phyloP scores from a whole-genome alignment of 1,140 invertebrate genomes.

The Heliothis virescens region DNA sequence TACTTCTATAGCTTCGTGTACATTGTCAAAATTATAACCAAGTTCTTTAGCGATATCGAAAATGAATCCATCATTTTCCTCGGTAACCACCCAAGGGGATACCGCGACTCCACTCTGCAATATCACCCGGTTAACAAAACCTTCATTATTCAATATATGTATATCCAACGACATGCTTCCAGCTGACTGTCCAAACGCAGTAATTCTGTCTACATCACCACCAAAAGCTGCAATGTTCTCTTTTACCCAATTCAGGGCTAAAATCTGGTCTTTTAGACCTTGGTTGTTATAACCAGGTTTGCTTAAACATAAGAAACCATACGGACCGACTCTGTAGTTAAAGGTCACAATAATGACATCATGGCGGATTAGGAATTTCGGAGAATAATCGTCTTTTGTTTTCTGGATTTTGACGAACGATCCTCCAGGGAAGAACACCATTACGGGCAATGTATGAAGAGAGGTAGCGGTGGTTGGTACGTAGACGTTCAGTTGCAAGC shows the following conservation, averaged over 20 bases:
- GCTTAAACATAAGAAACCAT: constrained; percentile 45
- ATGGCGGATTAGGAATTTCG: constrained; percentile 46
- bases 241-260: constrained; percentile 50
- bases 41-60: constrained; percentile 1
- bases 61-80: not conserved
- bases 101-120: constrained; percentile 45
- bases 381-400: not conserved
- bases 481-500: constrained; percentile 51
- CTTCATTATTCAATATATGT: constrained; percentile 30
- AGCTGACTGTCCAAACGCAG: constrained; percentile 49
- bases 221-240: constrained; percentile 49
- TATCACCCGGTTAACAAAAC: constrained; percentile 47
- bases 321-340: constrained; percentile 45
- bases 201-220: constrained; percentile 40
- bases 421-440: constrained; percentile 50
- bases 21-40: not conserved
- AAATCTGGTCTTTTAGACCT: constrained; percentile 51
- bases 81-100: constrained; percentile 1
- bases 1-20: not conserved
- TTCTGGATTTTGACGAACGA: constrained; percentile 26
- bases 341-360: constrained; percentile 50
- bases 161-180: constrained; percentile 40
- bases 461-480: constrained; percentile 9
- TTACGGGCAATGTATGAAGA: constrained; percentile 33
- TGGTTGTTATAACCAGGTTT: constrained; percentile 41